A percentile compares a stretch with the other conserved stretches of the same genome.
Evolutionary conservation across 2,797 vertebrate genomes (phyloP).

Genomic region (Peromyscus attwateri): DNA sequence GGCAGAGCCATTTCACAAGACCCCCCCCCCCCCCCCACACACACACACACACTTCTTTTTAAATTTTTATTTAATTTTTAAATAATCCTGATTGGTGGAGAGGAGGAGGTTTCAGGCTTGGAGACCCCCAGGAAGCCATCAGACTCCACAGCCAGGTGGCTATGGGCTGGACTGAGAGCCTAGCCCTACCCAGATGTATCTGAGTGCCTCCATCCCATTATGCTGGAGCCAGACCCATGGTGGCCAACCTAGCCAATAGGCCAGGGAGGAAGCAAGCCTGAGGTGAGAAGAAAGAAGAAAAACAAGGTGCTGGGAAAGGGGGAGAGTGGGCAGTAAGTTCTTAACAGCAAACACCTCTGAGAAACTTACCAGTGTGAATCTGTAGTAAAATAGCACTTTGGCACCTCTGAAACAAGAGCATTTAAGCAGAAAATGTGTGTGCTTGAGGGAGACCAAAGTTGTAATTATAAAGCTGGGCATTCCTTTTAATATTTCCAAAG

Average conservation of each 20-base stretch:
- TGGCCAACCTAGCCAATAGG: not conserved
- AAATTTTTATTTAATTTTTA: not conserved
- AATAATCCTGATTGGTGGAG: not conserved
- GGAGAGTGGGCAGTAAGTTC: not conserved
- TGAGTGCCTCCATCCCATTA: too few relatives aligned
- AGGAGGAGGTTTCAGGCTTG: not conserved
- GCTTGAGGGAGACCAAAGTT: not conserved
- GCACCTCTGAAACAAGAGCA: conserved; percentile 24
- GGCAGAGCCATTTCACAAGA: not conserved
- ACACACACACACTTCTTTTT: not conserved
- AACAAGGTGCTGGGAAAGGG: not conserved
- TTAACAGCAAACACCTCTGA: conserved; percentile 1
- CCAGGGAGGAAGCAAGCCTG: not conserved
- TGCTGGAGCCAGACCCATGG: not conserved
- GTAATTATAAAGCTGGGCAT: conserved; percentile 10
- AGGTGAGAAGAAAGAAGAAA: not conserved
- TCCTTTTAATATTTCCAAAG: conserved; percentile 18
- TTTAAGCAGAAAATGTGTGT: conserved; percentile 37
- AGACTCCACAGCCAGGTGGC: not conserved
- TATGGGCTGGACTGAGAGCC: not conserved
- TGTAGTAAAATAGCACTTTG: conserved; percentile 8
- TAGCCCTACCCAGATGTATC: not conserved
- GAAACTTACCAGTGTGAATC: conserved; percentile 17
- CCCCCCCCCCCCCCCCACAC: not conserved
- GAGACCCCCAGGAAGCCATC: not conserved